Base-by-base conservation (phyloP, 2,888 invertebrate species). In the Lithophane semibrunnea region DNA sequence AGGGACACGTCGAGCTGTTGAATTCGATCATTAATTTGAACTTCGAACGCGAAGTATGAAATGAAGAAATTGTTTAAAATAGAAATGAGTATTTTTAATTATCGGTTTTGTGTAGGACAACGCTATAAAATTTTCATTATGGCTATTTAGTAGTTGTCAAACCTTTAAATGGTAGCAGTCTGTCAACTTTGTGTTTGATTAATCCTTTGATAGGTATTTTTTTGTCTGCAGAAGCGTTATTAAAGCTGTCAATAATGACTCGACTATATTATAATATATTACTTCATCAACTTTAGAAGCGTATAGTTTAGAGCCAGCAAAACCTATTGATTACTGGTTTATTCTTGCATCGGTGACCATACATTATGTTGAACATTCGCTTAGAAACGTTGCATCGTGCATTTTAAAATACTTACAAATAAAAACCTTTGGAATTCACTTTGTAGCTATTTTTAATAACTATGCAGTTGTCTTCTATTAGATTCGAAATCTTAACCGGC, bases 51-150 rank as follows among this genome's bases (percentile, higher is more conserved):
- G 16, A 56, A 60, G 54, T 77, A 70, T 52, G 24, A 67, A 72
- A 79, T 71, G 16, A 85, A 85, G 66, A 84, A 85, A 75, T 79
- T 78, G 70, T 68, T 67, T 49, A 18, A 60, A 75, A 65, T 75
- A 70, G 58, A 60, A 84, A 63, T 72, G 65, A 58, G 73, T 75
- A 75, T 85, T 85, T 83, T 85, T 85, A 84, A 85, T 82, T 85
- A 49, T 60, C 13, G 73, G 65, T 82, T 83, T 83, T 83, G 52
- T 78, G 60, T 63, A 24, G 18, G 44, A 84, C 56, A 42, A 13
- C 37, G 3, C n/a, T 44, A 77, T 73, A 72, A 78, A 72, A 78
- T 73, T n/a, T 73, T 82, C 60, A 75, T 66, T 65, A 67, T 13
- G 42, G 47, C 68, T 61, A 69, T 75, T 73, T 61, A 64, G 13